Evolutionary conservation across 2,888 invertebrate species (phyloP), one percentile per base, ranked within the genome.

Genomic region (Rapana venosa): DNA sequence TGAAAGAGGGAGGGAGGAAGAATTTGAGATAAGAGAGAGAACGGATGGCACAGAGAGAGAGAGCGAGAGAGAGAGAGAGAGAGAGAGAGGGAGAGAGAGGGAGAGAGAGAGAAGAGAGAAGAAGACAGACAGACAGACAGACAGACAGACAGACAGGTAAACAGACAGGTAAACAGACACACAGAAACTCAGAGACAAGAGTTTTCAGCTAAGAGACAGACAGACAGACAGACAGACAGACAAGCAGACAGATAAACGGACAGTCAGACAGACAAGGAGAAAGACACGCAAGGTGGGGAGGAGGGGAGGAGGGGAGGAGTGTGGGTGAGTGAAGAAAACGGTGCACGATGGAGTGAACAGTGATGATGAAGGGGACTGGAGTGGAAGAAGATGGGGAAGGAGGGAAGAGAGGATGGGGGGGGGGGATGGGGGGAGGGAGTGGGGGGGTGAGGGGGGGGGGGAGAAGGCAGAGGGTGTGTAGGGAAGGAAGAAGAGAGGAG

Each of bases 41-140:
- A 22, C 5, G 70, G 26, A 22, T 22, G 70, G 5, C 22, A 70
- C 22, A 70, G 70, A 70, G 70, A 70, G 70, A 70, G 74, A 74
- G 74, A 74, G 74, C 8, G 74, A 74, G 74, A 74, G 74, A 74
- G 74, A 74, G 74, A 74, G 74, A 74, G 74, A 74, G 74, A 74
- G 66, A 74, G 74, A 74, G 74, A 74, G 74, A 74, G 74, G 26
- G 74, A 74, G 74, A 74, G 74, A 74, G 74, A 74, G 74, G 26
- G 74, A 74, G 74, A n/a, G 74, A 74, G 74, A n/a, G 74, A n/a
- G 26, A n/a, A n/a, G 26, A n/a, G n/a, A n/a, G 26, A 26, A 47
- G 47, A 2, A 47, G 47, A 47, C 47, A 47, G 47, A 47, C 47
- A 47, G 47, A 47, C 47, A 47, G 47, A 47, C 47, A 47, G 47